Conservation (phyloP, 2,113 vertebrate species). For the Chaetops frenatus region DNA sequence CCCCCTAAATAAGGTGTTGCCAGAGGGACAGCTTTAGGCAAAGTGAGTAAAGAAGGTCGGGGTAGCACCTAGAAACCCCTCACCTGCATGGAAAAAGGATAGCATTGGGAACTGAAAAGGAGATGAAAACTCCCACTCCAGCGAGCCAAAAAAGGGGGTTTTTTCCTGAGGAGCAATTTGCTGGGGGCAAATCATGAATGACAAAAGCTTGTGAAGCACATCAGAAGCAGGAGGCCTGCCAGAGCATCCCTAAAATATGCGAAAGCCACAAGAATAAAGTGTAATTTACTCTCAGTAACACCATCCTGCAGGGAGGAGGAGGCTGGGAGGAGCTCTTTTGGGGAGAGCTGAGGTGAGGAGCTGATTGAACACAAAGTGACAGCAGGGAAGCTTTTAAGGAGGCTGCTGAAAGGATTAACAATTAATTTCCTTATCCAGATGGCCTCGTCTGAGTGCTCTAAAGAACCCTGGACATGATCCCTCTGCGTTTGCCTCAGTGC, state of each 20-base stretch:
- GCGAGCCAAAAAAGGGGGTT: rapidly evolving
- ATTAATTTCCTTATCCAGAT: neutral
- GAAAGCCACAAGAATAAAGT: neutral
- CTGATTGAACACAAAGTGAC: neutral
- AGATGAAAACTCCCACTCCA: neutral
- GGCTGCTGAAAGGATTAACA: neutral
- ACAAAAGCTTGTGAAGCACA: neutral
- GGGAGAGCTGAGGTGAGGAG: neutral
- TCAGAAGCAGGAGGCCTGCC: neutral
- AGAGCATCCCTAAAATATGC: neutral
- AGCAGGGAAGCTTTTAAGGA: neutral
- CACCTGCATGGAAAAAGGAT: neutral
- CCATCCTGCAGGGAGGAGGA: neutral
- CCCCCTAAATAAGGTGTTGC: neutral
- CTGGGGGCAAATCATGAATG: neutral
- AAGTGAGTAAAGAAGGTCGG: neutral
- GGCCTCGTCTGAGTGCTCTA: neutral
- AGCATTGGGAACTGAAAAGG: neutral
- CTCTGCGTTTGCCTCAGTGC: neutral
- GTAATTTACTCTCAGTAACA: neutral
- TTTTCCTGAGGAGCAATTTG: neutral
- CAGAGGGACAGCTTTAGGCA: neutral
- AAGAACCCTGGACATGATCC: neutral
- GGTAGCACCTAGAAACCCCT: neutral
- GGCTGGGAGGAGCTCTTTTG: neutral